Evolutionary conservation across 2,888 invertebrate species (phyloP), one percentile per base, ranked within the genome.

Genomic region (Baronia brevicornis): DNA sequence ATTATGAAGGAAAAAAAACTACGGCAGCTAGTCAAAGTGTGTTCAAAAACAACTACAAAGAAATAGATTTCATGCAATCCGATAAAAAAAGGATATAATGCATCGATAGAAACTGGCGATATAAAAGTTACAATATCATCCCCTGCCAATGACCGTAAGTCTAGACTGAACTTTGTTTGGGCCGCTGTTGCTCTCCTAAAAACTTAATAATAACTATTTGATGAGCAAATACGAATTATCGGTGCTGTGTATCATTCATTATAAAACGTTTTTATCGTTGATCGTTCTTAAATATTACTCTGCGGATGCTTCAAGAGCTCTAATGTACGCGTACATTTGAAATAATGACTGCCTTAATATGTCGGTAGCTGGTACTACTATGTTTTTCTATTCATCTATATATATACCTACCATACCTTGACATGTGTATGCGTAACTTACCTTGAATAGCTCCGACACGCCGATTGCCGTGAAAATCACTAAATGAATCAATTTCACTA

Each of bases 61-160:
- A 75, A 75, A 77, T 65, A 68, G 65, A 72, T 69, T 72, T 67
- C 65, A 67, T 68, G 64, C 65, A 67, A 55, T 45, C 51, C 40
- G 46, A 63, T 57, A 67, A 69, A 69, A 46, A 49, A 54, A 46
- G 43, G 57, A 71, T 71, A 66, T 72, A 69, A 59, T 72, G 71
- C 74, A 77, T 60, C 67, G 56, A 58, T 50, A 60, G 54, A 63
- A 59, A 61, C 52, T 53, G 51, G 49, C 49, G 43, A 42, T 46
- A 55, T 54, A 47, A 82, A 77, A 77, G 47, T 73, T 66, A 73
- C 79, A 48, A 75, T n/a, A 65, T 82, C 82, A 82, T 80, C 80
- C 80, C 78, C 75, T 65, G 77, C 43, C 78, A 80, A 69, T 69
- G 77, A 78, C 71, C 79, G 53, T 52, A 36, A 55, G 69, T 71